These are phyloP conservation scores for Drosophila carrolli DNA, from an alignment of 1,140 invertebrate genomes.

Conservation along the genomic window DNA sequence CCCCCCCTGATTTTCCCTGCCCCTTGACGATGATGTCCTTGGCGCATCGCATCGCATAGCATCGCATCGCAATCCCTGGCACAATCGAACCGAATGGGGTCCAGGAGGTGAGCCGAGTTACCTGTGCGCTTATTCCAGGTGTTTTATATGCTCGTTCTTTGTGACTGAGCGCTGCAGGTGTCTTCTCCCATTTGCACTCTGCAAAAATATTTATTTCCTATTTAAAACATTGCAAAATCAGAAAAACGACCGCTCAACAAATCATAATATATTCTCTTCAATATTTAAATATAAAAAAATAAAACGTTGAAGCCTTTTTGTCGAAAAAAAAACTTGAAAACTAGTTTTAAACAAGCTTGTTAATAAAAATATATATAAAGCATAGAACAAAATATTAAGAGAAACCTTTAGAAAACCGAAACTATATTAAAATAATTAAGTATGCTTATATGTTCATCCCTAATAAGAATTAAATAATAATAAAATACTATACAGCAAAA, in stretches of 20 bases:
- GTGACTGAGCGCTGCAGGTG: constrained; percentile 4
- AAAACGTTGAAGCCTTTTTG: too few species aligned
- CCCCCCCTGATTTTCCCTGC: not conserved
- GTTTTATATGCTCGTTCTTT: constrained; percentile 4
- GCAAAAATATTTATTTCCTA: not conserved
- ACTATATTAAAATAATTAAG: not conserved
- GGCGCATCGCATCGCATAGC: constrained; percentile 52
- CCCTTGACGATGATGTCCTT: constrained; percentile 57
- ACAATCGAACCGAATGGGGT: constrained; percentile 62
- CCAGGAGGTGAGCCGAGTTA: constrained; percentile 17
- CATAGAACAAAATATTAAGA: too few species aligned
- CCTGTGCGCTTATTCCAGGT: constrained; percentile 18
- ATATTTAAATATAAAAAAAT: too few species aligned
- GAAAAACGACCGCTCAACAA: too few species aligned
- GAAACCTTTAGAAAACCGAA: not conserved
- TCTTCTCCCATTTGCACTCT: not conserved
- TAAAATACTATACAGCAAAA: too few species aligned
- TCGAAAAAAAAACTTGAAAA: too few species aligned
- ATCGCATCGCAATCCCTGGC: constrained; percentile 60
- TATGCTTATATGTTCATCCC: too few species aligned
- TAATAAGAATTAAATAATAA: too few species aligned
- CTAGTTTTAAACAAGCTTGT: too few species aligned
- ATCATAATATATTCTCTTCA: too few species aligned
- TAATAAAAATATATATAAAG: too few species aligned
- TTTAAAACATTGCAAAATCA: not conserved